Evolutionary conservation across 1,140 invertebrate genomes (phyloP).

Genomic region (Sitobion miscanthi): DNA sequence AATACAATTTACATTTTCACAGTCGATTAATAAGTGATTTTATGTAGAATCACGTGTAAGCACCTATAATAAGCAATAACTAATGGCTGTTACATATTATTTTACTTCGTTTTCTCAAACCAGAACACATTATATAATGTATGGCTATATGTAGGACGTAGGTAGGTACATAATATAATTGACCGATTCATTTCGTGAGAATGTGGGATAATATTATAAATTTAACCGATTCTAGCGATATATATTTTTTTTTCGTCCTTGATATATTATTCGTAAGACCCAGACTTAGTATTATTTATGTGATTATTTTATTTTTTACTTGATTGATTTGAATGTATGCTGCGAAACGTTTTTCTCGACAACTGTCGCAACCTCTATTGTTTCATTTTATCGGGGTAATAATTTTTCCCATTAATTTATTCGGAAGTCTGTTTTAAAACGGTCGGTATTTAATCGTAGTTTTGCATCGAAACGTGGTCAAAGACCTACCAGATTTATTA

Average conservation of each 20-base stretch:
- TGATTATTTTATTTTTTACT: slow-evolving; percentile 19
- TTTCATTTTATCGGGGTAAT: slow-evolving; percentile 18
- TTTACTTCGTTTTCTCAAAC: neutral
- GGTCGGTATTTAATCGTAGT: slow-evolving; percentile 47
- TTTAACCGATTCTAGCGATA: neutral
- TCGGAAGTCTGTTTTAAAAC: slow-evolving; percentile 47
- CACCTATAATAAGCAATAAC: neutral
- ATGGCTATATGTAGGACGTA: neutral
- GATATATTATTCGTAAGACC: slow-evolving; percentile 20
- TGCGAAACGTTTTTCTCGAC: neutral
- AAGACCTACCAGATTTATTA: slow-evolving; percentile 40
- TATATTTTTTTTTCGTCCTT: slow-evolving; percentile 20
- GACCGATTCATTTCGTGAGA: neutral
- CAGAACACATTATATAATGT: neutral
- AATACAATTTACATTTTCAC: neutral
- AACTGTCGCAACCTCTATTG: slow-evolving; percentile 25
- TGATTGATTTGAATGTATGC: slow-evolving; percentile 36
- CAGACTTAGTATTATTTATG: slow-evolving; percentile 30
- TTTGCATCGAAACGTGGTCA: slow-evolving; percentile 47
- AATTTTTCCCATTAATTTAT: slow-evolving; percentile 54
- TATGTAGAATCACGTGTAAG: neutral
- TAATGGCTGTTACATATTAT: neutral
- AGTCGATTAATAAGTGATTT: neutral
- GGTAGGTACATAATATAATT: neutral
- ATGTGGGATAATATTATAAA: neutral